Conservation (phyloP, 2,888 invertebrate species). For the Campoplex capitator region DNA sequence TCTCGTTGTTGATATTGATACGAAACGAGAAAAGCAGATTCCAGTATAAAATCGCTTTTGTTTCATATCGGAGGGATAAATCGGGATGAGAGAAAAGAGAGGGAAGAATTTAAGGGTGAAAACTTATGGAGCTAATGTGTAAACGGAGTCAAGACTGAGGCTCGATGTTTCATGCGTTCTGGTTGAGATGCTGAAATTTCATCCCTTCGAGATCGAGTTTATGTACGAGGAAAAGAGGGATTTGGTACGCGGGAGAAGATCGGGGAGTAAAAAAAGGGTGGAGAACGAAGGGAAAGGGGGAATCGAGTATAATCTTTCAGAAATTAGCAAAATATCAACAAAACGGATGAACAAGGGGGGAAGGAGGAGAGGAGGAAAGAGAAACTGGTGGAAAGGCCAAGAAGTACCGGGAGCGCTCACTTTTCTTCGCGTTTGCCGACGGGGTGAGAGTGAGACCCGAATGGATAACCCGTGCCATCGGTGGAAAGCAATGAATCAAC, state of each 20-base stretch:
- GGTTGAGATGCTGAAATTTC: constrained; percentile 57
- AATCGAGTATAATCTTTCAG: constrained; percentile 76
- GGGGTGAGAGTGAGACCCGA: constrained; percentile 60
- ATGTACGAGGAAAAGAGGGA: not conserved
- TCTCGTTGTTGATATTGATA: not conserved
- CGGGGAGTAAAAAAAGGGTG: not conserved
- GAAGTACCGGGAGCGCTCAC: constrained; percentile 40
- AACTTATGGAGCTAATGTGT: constrained; percentile 71
- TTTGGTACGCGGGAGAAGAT: not conserved
- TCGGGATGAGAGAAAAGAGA: constrained; percentile 4
- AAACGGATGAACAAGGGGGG: constrained; percentile 59
- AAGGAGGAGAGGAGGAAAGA: constrained; percentile 40
- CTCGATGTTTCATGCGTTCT: constrained; percentile 74
- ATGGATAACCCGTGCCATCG: constrained; percentile 61
- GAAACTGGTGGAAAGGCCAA: constrained; percentile 13
- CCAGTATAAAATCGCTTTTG: not conserved
- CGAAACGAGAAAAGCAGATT: not conserved
- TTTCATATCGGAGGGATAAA: not conserved
- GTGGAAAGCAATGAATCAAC: constrained; percentile 83
- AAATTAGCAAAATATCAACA: constrained; percentile 82
- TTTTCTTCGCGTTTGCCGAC: constrained; percentile 47
- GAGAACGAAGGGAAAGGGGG: constrained; percentile 62
- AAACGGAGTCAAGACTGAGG: constrained; percentile 65
- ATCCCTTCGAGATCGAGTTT: constrained; percentile 51
- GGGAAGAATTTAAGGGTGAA: constrained; percentile 31